These are phyloP conservation scores for Nymphicus hollandicus DNA, from an alignment of 2,113 vertebrate genomes.

Conservation along the genomic window DNA sequence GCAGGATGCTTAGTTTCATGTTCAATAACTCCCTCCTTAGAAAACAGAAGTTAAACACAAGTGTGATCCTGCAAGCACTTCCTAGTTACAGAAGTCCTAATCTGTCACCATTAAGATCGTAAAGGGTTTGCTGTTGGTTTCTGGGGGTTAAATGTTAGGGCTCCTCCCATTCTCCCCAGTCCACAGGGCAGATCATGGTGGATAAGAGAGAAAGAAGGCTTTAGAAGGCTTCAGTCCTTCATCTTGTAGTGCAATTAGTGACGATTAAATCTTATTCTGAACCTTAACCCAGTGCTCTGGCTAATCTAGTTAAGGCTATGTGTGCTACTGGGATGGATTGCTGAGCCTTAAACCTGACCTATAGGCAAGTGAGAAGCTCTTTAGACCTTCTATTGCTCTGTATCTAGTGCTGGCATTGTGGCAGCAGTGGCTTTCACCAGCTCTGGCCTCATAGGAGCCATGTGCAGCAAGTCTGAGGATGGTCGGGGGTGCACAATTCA, in stretches of 20 bases:
- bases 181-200: neutral
- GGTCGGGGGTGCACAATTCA: fast-evolving
- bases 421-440: neutral
- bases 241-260: neutral
- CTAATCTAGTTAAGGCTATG: neutral
- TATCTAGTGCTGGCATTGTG: neutral
- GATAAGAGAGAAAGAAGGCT: neutral
- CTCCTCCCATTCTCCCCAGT: neutral
- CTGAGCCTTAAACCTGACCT: neutral
- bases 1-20: neutral
- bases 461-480: neutral
- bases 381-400: neutral
- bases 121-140: neutral
- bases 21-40: neutral
- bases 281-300: neutral
- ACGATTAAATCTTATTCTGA: neutral
- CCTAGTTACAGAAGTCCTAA: neutral
- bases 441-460: fast-evolving
- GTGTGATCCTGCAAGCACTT: neutral
- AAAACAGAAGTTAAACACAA: neutral
- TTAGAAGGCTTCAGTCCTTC: neutral
- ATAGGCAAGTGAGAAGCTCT: fast-evolving
- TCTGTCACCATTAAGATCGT: neutral
- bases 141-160: neutral
- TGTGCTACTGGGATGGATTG: neutral